phyloP scores from a whole-genome alignment of 2,113 vertebrate species.

The Azemiops feae region DNA sequence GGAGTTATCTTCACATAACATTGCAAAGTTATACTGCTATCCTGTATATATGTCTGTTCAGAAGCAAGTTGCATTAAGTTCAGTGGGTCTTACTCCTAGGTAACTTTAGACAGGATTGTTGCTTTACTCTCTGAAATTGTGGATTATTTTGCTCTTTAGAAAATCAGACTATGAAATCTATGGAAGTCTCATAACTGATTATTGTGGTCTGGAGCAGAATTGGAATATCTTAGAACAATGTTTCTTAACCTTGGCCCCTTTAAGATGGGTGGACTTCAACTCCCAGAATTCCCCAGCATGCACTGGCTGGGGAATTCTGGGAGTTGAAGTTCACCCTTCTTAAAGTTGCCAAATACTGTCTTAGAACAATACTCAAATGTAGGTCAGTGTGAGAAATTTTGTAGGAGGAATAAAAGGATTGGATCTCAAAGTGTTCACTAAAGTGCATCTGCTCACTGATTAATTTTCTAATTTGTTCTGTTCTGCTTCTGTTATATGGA shows the following conservation, averaged over 20 bases:
- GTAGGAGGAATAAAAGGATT: background rate
- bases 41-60: background rate
- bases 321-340: background rate
- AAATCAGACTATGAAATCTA: background rate
- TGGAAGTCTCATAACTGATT: background rate
- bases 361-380: background rate
- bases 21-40: background rate
- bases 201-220: background rate
- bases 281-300: too few relatives aligned
- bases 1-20: background rate
- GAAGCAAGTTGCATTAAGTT: background rate
- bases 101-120: background rate
- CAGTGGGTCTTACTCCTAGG: background rate
- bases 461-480: constrained; percentile 28
- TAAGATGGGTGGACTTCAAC: too few relatives aligned
- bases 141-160: background rate
- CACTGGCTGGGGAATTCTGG: background rate
- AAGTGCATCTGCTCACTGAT: background rate
- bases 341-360: background rate
- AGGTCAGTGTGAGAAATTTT: background rate
- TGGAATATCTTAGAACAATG: background rate
- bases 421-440: background rate
- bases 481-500: background rate
- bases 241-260: background rate
- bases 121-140: background rate